phyloP scores from a whole-genome alignment of 2,113 vertebrate genomes.

The Macrotis lagotis region DNA sequence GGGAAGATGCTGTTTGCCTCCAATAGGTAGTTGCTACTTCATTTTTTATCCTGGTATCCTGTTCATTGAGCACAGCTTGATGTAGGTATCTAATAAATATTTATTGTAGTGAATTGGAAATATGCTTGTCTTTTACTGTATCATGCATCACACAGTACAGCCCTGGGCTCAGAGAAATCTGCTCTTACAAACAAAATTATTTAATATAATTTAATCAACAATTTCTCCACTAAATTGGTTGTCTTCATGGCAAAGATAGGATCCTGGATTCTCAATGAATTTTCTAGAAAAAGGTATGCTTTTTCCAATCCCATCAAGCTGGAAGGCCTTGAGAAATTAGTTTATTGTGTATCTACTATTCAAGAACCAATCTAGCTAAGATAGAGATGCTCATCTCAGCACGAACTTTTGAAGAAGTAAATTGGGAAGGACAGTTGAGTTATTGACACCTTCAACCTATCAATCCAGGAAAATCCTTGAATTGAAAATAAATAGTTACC shows the following conservation, averaged over 20 bases:
- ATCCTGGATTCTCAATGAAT: not conserved
- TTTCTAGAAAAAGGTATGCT: not conserved
- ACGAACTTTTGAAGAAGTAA: not conserved
- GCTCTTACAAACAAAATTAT: conserved; percentile 45
- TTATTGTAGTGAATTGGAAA: conserved; percentile 52
- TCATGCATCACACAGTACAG: conserved; percentile 60
- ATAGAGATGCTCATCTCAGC: not conserved
- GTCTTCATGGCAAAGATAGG: not conserved
- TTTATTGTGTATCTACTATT: not conserved
- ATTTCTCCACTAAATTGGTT: not conserved
- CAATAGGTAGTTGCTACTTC: not conserved
- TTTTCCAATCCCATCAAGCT: not conserved
- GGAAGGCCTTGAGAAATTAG: not conserved
- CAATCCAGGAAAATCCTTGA: not conserved
- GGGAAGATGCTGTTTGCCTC: not conserved
- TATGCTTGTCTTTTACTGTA: conserved; percentile 66
- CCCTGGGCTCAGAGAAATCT: conserved; percentile 63
- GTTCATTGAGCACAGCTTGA: not conserved
- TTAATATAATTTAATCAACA: not conserved
- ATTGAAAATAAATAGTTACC: conserved; percentile 59
- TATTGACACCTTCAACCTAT: not conserved
- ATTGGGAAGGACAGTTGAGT: not conserved
- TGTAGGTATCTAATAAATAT: not conserved
- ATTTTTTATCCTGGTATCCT: not conserved
- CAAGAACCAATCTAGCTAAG: not conserved